Conservation (phyloP, 2,888 invertebrate species). For the Pseudanteris insignis region DNA sequence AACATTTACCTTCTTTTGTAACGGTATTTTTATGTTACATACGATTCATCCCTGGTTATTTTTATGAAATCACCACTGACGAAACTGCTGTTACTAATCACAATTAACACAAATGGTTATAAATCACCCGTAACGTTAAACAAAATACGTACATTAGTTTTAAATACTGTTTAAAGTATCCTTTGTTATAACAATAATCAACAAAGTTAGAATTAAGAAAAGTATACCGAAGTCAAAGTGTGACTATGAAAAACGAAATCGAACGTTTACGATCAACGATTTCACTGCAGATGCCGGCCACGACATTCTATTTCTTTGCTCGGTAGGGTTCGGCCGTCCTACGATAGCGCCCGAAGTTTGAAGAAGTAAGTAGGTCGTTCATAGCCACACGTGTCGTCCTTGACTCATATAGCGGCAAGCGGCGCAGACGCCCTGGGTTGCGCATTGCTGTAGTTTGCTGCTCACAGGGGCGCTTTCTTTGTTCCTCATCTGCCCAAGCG, state of each 20-base stretch:
- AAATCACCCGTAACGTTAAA: no score
- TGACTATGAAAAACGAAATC: neutral
- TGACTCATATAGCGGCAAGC: slow-evolving; percentile 64
- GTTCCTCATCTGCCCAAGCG: slow-evolving; percentile 46
- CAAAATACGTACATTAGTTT: no score
- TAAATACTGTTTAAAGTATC: no score
- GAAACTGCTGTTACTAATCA: no score
- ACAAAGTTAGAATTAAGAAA: no score
- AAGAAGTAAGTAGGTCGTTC: slow-evolving; percentile 66
- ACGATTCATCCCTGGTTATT: neutral
- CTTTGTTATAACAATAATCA: no score
- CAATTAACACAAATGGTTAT: no score
- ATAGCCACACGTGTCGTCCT: slow-evolving; percentile 67
- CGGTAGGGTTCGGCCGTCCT: slow-evolving; percentile 58
- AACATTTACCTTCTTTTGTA: no score
- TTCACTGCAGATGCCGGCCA: slow-evolving; percentile 11
- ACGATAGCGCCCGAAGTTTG: slow-evolving; percentile 60
- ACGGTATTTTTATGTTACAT: neutral
- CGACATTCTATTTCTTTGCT: slow-evolving; percentile 59
- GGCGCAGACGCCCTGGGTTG: slow-evolving; percentile 62
- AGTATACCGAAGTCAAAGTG: no score
- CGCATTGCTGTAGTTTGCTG: slow-evolving; percentile 59
- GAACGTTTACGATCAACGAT: slow-evolving; percentile 7
- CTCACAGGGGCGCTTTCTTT: slow-evolving; percentile 53
- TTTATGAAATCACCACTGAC: no score